Evolutionary conservation across 1,140 invertebrate genomes (phyloP).

Genomic region (Papilio xuthus): DNA sequence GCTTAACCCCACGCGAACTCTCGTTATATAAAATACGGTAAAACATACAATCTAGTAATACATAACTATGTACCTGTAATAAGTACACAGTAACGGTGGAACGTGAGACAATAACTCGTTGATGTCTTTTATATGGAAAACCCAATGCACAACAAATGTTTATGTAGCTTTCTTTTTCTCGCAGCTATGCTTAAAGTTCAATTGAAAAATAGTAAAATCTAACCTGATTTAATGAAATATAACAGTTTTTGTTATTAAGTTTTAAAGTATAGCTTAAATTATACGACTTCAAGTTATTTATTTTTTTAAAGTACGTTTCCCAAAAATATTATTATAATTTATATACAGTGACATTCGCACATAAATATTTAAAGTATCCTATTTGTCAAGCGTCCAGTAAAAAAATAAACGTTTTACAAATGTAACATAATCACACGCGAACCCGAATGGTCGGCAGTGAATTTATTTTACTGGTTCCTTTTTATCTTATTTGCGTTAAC

Average conservation of each 20-base stretch:
- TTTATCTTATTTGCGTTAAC: conserved; percentile 19
- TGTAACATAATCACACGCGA: conserved; percentile 9
- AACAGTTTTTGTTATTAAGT: too few species aligned
- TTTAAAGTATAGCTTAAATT: too few species aligned
- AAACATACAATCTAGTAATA: neutral
- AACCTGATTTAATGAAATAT: too few species aligned
- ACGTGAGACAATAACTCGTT: neutral
- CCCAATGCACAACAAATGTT: neutral
- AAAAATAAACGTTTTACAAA: conserved; percentile 24
- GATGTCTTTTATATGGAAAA: conserved; percentile 5
- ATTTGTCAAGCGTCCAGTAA: conserved; percentile 13
- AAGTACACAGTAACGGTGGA: neutral
- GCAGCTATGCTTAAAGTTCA: neutral
- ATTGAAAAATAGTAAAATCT: too few species aligned
- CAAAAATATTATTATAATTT: conserved; percentile 6
- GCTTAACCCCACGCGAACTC: conserved; percentile 22
- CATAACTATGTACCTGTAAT: neutral
- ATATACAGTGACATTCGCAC: neutral
- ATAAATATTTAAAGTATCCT: conserved; percentile 16
- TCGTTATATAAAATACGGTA: conserved; percentile 3
- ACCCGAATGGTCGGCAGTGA: neutral
- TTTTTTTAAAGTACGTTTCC: neutral
- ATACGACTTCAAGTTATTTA: too few species aligned
- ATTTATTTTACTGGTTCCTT: conserved; percentile 16
- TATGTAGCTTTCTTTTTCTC: neutral